phyloP scores from a whole-genome alignment of 2,888 invertebrate genomes.

The Netelia melanura region DNA sequence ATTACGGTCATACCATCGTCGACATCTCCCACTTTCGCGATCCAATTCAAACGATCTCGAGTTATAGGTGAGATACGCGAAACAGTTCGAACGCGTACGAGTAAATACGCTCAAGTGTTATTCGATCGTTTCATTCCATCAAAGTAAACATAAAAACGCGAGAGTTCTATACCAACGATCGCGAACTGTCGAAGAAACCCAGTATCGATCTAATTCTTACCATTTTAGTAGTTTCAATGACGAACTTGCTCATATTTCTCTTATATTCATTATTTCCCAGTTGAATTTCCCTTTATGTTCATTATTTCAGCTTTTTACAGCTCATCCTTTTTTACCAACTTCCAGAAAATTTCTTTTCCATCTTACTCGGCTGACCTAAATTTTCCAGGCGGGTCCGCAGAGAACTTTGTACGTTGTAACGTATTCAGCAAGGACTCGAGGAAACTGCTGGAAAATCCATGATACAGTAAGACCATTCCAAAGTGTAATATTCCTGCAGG shows the following conservation, averaged over 20 bases:
- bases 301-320: no score
- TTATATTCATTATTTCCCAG: background rate
- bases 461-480: no score
- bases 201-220: conserved; percentile 30
- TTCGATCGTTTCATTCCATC: conserved; percentile 17
- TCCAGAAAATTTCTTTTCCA: no score
- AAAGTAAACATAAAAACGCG: conserved; percentile 46
- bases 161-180: background rate
- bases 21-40: background rate
- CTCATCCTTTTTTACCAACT: no score
- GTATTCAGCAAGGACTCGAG: no score
- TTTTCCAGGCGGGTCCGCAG: no score
- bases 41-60: background rate
- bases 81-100: background rate
- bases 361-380: no score
- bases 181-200: conserved; percentile 12
- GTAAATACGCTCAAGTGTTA: background rate
- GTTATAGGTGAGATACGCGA: background rate
- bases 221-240: background rate
- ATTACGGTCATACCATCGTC: background rate
- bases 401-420: no score
- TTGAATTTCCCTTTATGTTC: no score
- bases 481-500: no score
- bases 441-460: no score
- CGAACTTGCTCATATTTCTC: background rate